These are phyloP conservation scores for Bovichtus diacanthus DNA, from an alignment of 2,797 vertebrate species.

Conservation along the genomic window DNA sequence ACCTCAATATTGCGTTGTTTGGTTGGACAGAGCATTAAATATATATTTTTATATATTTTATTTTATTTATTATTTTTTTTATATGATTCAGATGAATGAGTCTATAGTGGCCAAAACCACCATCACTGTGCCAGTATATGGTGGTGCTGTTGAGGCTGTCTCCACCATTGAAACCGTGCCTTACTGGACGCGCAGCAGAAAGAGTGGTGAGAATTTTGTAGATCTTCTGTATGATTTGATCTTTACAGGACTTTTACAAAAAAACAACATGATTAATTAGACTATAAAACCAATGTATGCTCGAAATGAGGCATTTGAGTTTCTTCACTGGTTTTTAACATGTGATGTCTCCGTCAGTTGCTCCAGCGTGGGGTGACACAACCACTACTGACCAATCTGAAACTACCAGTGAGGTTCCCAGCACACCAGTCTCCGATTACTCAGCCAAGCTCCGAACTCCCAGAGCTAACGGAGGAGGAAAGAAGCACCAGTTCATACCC, in stretches of 20 bases:
- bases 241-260: background rate
- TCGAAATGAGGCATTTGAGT: background rate
- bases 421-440: conserved; percentile 67
- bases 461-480: conserved; percentile 80
- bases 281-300: background rate
- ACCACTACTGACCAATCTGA: conserved; percentile 85
- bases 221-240: background rate
- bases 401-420: conserved; percentile 75
- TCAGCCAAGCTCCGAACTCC: conserved; percentile 74
- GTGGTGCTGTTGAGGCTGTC: conserved; percentile 90
- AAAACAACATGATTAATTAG: background rate
- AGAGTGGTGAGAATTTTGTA: conserved; percentile 81
- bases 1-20: background rate
- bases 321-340: background rate
- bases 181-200: conserved; percentile 83
- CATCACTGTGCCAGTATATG: conserved; percentile 89
- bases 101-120: conserved; percentile 95
- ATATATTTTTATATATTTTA: background rate
- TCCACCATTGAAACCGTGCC: conserved; percentile 93
- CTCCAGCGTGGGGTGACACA: conserved; percentile 84
- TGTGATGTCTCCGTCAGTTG: conserved; percentile 33
- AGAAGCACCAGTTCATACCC: conserved; percentile 91
- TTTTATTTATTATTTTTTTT: background rate
- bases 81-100: conserved; percentile 87
- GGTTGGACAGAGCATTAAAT: background rate